Percentiles rank a stretch among this genome's conserved stretches.
Evolutionary conservation across 2,888 invertebrate genomes (phyloP).

Genomic region (Tenodera sinensis): DNA sequence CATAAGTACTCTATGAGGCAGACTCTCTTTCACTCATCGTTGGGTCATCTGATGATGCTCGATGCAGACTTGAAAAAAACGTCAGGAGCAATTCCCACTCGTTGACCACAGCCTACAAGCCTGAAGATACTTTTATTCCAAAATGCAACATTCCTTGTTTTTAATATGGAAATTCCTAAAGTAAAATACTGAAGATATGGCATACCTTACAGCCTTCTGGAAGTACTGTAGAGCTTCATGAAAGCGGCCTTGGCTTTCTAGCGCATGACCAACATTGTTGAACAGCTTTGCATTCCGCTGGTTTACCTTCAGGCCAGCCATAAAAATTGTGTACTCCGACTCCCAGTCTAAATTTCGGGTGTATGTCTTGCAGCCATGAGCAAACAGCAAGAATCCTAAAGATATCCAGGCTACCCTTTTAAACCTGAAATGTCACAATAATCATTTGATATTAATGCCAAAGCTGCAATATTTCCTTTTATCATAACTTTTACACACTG

Average conservation of each 20-base stretch:
- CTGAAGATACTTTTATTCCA: too few relatives aligned
- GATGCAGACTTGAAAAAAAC: too few relatives aligned
- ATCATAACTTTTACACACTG: too few relatives aligned
- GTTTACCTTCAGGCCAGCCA: slow-evolving; percentile 83
- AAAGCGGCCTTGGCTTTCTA: slow-evolving; percentile 70
- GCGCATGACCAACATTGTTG: slow-evolving; percentile 95
- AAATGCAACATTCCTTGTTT: neutral
- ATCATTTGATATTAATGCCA: neutral
- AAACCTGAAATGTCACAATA: slow-evolving; percentile 40
- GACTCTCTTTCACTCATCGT: too few relatives aligned
- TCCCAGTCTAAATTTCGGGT: slow-evolving; percentile 90
- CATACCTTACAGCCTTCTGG: slow-evolving; percentile 75
- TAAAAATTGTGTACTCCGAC: slow-evolving; percentile 89
- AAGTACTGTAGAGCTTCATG: slow-evolving; percentile 85
- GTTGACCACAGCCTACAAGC: too few relatives aligned
- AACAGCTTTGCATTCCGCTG: slow-evolving; percentile 91
- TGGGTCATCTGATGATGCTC: too few relatives aligned
- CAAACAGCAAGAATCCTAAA: slow-evolving; percentile 61
- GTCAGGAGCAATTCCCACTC: too few relatives aligned
- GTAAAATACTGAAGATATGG: neutral
- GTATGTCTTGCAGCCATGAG: slow-evolving; percentile 83
- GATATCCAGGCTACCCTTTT: slow-evolving; percentile 64
- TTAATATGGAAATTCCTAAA: neutral
- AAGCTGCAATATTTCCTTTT: neutral
- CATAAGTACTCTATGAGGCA: too few relatives aligned